Percentiles rank a stretch among this genome's conserved stretches.
phyloP scores from a whole-genome alignment of 2,888 invertebrate genomes.

The Pediacus dermestoides region DNA sequence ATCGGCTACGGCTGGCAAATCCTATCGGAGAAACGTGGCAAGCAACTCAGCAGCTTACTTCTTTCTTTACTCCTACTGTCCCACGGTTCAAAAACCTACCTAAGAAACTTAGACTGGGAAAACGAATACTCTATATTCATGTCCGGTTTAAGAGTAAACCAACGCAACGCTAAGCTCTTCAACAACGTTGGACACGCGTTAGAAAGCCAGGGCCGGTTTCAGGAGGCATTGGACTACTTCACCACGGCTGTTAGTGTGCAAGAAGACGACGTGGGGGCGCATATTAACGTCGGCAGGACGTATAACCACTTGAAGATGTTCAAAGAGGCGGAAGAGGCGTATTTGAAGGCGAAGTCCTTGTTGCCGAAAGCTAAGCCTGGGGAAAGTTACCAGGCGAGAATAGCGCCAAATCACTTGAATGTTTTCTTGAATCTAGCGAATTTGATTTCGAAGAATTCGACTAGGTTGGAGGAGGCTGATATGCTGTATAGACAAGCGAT shows the following conservation, averaged over 20 bases:
- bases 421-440: constrained; percentile 94
- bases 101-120: constrained; percentile 90
- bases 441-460: constrained; percentile 88
- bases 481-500: constrained; percentile 91
- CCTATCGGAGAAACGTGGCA: constrained; percentile 62
- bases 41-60: constrained; percentile 63
- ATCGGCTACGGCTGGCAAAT: constrained; percentile 83
- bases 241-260: constrained; percentile 90
- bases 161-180: constrained; percentile 90
- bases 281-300: constrained; percentile 94
- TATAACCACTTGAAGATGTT: constrained; percentile 87
- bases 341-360: constrained; percentile 82
- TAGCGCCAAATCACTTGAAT: constrained; percentile 93
- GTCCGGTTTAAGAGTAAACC: constrained; percentile 83
- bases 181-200: constrained; percentile 97
- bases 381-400: constrained; percentile 90
- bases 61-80: constrained; percentile 61
- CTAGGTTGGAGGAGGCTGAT: constrained; percentile 90
- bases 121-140: constrained; percentile 92
- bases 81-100: constrained; percentile 81
- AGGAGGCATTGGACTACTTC: constrained; percentile 85
- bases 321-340: constrained; percentile 89
- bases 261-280: constrained; percentile 93
- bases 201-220: constrained; percentile 67
- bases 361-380: constrained; percentile 90